Base-by-base conservation (phyloP, 2,888 invertebrate genomes). In the Carpatolechia fugitivella region DNA sequence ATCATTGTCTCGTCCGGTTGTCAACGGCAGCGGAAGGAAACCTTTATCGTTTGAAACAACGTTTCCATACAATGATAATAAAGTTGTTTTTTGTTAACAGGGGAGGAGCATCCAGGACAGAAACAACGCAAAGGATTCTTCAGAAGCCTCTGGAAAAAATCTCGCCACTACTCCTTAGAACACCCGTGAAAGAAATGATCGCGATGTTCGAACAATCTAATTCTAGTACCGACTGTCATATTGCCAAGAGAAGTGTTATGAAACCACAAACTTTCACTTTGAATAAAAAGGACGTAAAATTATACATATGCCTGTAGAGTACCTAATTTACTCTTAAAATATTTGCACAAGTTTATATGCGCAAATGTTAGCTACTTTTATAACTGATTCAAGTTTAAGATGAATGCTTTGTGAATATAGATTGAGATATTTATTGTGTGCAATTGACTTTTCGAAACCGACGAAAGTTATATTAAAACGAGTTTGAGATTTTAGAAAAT, bases 101-200 rank as follows among this genome's bases (percentile, higher is more conserved):
- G 93, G 69, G 93, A 94, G 70, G 94, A 94, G 65, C 91, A 91
- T 63, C 90, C 90, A 59, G 92, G 92, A 48, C 92, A 92, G 70
- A 95, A 95, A 65, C 96, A 96, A 87, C 95, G 96, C 81, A 95
- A 95, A 85, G 95, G 96, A 63, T 96, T 97, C 84, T 97, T 97
- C 91, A 95, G 95, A 85, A 95, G 93, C 80, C 93, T 96, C 68
- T 97, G 96, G 96, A 96, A 96, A 85, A 93, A 95, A 72, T 96
- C 96, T 65, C 94, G 96, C 65, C 96, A 96, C 78, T 95, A 96
- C 80, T 96, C 96, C 62, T 89, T 96, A 83, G 96, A 96, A 85
- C 96, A 96, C 85, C 96, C 96, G 91, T 94, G 93, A 93, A 90
- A 65, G 66, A 61, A 61, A 44, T 44, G 44, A 44, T 44, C n/a